Base-by-base conservation (phyloP, 1,140 invertebrate species). In the Probaryconus sp. region DNA sequence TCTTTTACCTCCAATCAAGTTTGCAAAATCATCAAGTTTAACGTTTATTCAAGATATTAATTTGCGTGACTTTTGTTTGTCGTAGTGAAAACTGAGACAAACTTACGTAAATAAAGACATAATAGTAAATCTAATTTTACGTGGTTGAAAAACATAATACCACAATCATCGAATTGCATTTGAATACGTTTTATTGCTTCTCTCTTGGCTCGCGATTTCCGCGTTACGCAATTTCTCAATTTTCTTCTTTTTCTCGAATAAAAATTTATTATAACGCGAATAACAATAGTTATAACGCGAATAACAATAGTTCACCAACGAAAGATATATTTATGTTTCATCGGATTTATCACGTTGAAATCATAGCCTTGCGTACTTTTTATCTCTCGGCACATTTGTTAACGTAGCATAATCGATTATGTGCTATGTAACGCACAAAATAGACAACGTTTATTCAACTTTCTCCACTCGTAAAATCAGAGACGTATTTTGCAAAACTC, bases 401-500 rank as follows among this genome's bases (percentile, higher is more conserved):
- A 33, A 7, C 14, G 28, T 20, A 11, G 4, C 13, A 5, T 40
- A 48, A 48, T 50, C 43, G 33, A 61, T 61, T 50, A 28, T 37
- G 26, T 6, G 11, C 35, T n/a, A 26, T 9, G 33, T 35, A 42
- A 24, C 11, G 7, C 11, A 24, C 18, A 24, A 43, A 38, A 40
- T 51, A 35, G 28, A 37, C 24, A 30, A 3, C 1, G 9, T 38
- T 24, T 14, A 16, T 14, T 31, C n/a, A 21, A 67, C 63, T 67
- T 67, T 67, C 63, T 55, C 63, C 42, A 13, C 38, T 56, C 40
- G 30, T 67, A 67, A 67, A 67, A 17, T 43, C 18, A 13, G 18
- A 35, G 6, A 43, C 3, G 17, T 35, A 53, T 45, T 53, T 64
- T 64, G 28, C 37, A 63, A 63, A 63, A 61, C 26, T 38, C 20